Evolutionary conservation across 2,888 invertebrate genomes (phyloP).

Genomic region (Cremastinae sp.): DNA sequence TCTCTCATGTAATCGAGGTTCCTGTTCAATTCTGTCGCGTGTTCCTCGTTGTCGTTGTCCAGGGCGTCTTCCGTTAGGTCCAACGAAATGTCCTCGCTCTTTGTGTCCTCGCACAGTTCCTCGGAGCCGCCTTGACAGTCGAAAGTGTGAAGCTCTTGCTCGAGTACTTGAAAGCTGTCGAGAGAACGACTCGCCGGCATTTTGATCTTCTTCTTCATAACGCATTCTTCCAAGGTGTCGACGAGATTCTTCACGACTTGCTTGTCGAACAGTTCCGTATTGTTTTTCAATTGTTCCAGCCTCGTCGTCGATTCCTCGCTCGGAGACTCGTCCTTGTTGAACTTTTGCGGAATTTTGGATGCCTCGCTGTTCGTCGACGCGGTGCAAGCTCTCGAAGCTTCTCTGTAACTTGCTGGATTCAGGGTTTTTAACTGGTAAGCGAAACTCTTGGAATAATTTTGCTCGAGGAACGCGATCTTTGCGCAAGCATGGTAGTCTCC

Average conservation of each 20-base stretch:
- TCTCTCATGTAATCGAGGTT: slow-evolving; percentile 52
- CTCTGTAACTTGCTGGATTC: slow-evolving; percentile 67
- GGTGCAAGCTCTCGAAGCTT: slow-evolving; percentile 53
- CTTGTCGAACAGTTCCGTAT: slow-evolving; percentile 75
- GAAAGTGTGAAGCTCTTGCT: slow-evolving; percentile 78
- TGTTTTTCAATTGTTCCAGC: slow-evolving; percentile 64
- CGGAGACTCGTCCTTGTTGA: background rate
- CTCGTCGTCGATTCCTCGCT: slow-evolving; percentile 35
- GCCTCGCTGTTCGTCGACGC: slow-evolving; percentile 14
- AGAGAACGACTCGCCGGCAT: slow-evolving; percentile 77
- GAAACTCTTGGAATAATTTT: slow-evolving; percentile 79
- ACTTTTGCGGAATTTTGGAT: background rate
- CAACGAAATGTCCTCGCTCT: slow-evolving; percentile 68
- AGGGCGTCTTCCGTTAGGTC: slow-evolving; percentile 69
- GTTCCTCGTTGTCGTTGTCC: slow-evolving; percentile 61
- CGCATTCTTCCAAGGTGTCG: slow-evolving; percentile 75
- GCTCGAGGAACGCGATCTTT: slow-evolving; percentile 80
- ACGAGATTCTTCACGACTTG: slow-evolving; percentile 77
- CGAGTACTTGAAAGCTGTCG: slow-evolving; percentile 75
- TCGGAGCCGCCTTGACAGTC: slow-evolving; percentile 80
- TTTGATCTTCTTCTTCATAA: slow-evolving; percentile 72
- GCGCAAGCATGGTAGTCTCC: slow-evolving; percentile 81
- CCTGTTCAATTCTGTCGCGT: slow-evolving; percentile 38
- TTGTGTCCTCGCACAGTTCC: slow-evolving; percentile 76
- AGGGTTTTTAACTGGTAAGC: slow-evolving; percentile 79